A percentile compares a stretch with the other conserved stretches of the same genome.
phyloP scores from a whole-genome alignment of 2,888 invertebrate genomes.

The Eristalinus sepulchralis region DNA sequence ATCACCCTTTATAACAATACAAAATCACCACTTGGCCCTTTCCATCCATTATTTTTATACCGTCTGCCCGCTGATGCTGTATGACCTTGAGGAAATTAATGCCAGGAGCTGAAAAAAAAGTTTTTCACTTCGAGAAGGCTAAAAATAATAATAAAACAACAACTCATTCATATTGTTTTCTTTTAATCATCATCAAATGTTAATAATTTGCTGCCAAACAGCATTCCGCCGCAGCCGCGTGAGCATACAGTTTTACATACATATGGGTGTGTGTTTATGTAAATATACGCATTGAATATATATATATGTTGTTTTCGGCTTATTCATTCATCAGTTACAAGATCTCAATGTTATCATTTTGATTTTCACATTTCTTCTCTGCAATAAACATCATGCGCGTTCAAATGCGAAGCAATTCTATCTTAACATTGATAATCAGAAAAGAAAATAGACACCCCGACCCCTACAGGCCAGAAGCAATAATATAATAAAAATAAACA shows the following conservation, averaged over 20 bases:
- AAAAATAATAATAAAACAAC: neutral
- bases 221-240: conserved; percentile 15
- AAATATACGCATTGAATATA: conserved; percentile 29
- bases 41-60: no score
- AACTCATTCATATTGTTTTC: neutral
- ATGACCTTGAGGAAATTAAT: no score
- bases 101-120: no score
- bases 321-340: conserved; percentile 49
- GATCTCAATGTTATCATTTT: conserved; percentile 36
- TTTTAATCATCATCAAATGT: conserved; percentile 35
- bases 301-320: conserved; percentile 20
- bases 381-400: neutral
- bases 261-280: conserved; percentile 13
- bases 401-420: neutral
- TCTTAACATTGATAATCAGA: conserved; percentile 5
- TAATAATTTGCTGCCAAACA: conserved; percentile 51
- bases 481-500: neutral
- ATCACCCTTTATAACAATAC: no score
- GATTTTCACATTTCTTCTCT: conserved; percentile 48
- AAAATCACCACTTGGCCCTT: no score
- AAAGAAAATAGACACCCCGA: neutral
- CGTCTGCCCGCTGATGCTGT: no score
- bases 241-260: conserved; percentile 23
- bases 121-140: neutral
- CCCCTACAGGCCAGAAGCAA: neutral